These are phyloP conservation scores for Halocynthia roretzi DNA, from an alignment of 23 tunicate genomes.

Conservation along the genomic window DNA sequence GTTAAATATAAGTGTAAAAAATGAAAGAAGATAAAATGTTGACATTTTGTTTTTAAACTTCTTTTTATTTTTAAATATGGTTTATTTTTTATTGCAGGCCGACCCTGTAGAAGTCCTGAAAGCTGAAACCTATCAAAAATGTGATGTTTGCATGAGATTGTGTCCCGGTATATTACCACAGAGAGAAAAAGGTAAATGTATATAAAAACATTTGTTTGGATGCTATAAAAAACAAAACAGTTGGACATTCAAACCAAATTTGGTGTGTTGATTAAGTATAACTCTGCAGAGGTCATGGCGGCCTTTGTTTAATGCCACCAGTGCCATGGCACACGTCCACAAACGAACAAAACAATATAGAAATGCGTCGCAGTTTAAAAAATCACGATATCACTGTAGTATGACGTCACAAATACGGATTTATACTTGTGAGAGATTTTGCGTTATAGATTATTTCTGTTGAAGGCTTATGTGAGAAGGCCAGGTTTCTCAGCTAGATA, in stretches of 20 bases:
- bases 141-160: constrained; percentile 55
- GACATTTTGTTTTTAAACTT: neutral
- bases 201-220: neutral
- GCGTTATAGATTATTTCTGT: no score
- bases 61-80: neutral
- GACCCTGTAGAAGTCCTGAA: constrained; percentile 73
- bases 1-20: neutral
- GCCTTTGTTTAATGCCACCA: neutral
- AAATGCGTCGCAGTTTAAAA: neutral
- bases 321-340: neutral
- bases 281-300: neutral
- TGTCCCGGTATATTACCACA: constrained; percentile 34
- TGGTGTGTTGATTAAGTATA: no score
- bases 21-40: neutral
- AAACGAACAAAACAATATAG: neutral
- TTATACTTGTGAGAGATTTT: no score
- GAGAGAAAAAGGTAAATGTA: constrained; percentile 52
- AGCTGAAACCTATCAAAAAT: constrained; percentile 58
- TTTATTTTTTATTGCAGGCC: constrained; percentile 21
- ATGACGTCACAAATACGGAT: no score
- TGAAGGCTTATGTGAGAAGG: no score
- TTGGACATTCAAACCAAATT: neutral
- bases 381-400: neutral
- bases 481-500: no score
- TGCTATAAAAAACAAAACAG: neutral